Evolutionary conservation across 2,797 vertebrate species (phyloP).

Genomic region (Galagoides demidoff): DNA sequence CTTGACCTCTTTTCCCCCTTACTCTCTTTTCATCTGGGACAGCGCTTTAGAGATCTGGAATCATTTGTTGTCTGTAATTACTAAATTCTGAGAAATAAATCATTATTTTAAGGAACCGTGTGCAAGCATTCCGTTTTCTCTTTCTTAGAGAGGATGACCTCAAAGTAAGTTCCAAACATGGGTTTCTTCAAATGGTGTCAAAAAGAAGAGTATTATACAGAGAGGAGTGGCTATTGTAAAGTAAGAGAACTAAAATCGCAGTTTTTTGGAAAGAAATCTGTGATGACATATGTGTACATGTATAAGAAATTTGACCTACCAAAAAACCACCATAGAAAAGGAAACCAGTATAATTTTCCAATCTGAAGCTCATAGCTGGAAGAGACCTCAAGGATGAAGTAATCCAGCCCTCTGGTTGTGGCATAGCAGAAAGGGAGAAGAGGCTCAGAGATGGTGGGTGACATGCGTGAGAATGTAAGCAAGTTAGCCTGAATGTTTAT

Average conservation of each 20-base stretch:
- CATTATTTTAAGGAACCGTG: slow-evolving; percentile 39
- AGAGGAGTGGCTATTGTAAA: not conserved
- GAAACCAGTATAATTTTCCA: not conserved
- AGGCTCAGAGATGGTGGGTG: not conserved
- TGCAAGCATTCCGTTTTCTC: not conserved
- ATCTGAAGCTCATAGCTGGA: not conserved
- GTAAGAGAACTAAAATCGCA: slow-evolving; percentile 25
- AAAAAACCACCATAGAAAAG: not conserved
- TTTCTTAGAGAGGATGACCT: slow-evolving; percentile 46
- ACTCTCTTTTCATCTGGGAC: slow-evolving; percentile 5
- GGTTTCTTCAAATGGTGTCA: not conserved
- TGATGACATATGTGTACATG: not conserved
- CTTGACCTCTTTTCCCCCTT: not conserved
- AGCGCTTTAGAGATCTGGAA: not conserved
- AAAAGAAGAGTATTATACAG: not conserved
- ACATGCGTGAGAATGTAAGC: not conserved
- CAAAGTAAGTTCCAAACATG: slow-evolving; percentile 36
- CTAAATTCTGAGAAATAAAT: not conserved
- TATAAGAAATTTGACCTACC: no score
- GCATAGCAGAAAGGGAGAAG: not conserved
- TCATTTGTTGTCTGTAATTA: not conserved
- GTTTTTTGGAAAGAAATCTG: slow-evolving; percentile 24
- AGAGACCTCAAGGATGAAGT: not conserved
- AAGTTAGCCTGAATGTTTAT: not conserved
- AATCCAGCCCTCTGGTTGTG: slow-evolving; percentile 18